Evolutionary conservation across 2,113 vertebrate genomes (phyloP).

Genomic region (Thryonomys swinderianus): DNA sequence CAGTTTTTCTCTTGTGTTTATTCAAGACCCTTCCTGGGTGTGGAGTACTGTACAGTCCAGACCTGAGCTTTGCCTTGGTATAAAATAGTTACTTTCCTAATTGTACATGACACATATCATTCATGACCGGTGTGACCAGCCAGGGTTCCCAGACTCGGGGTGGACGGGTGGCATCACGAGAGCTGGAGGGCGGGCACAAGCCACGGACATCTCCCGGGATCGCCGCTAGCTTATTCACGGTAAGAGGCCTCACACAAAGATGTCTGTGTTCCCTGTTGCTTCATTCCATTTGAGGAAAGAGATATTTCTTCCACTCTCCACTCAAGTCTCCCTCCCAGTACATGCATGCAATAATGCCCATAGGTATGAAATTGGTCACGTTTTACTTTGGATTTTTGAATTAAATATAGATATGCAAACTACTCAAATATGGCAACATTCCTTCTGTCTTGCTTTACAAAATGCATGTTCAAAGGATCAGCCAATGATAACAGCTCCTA

Average conservation of each 20-base stretch:
- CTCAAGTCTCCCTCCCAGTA: neutral
- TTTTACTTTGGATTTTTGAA: neutral
- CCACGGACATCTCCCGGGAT: neutral
- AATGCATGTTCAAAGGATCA: neutral
- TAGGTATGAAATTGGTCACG: neutral
- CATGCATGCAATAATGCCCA: neutral
- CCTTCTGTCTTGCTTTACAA: neutral
- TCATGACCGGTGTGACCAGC: no score
- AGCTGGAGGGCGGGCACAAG: neutral
- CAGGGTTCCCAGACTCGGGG: neutral
- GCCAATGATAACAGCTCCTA: neutral
- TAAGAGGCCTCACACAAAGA: neutral
- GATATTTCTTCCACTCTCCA: neutral
- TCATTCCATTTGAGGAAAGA: neutral
- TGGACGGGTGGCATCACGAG: neutral
- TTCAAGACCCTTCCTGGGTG: neutral
- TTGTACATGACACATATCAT: neutral
- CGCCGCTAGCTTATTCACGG: neutral
- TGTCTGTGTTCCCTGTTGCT: neutral
- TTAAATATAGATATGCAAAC: neutral
- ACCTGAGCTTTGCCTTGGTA: neutral
- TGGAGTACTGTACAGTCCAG: neutral
- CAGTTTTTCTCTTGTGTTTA: neutral
- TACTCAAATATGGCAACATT: neutral
- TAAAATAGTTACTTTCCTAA: neutral